Base-by-base conservation (phyloP, 1,140 invertebrate genomes). In the Drosophila malerkotliana region DNA sequence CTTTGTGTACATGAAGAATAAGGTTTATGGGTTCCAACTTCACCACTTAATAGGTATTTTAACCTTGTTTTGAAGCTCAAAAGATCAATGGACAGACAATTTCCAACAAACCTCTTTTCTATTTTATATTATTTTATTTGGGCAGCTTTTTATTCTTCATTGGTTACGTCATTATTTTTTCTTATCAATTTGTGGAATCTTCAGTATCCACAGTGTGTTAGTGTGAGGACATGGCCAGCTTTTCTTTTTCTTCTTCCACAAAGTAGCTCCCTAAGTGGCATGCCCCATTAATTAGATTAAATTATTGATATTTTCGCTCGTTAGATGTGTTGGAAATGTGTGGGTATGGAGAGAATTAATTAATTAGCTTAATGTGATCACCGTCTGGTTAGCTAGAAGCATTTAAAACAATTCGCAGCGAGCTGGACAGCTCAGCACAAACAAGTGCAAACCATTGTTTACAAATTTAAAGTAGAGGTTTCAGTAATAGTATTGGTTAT, bases 281-380 rank as follows among this genome's bases (percentile, higher is more conserved):
- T 4, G n/a, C 39, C 14, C 39, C 39, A 18, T 47, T 44, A 64
- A 51, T 54, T 54, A 18, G 2, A 45, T 24, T 39, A 54, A 49
- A 41, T 49, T 49, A 34, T 28, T 24, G 10, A 18, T 44, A 39
- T 62, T 55, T 58, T 52, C 45, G 44, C 45, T 48, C 45, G 52
- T 68, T 66, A 66, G 54, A 75, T 75, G 74, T 69, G 47, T 60
- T 63, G 58, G 58, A 78, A 75, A 71, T 78, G 66, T 67, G 54
- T 47, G 45, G 41, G 30, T 4, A n/a, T 3, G 34, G 48, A 49
- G 28, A 51, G n/a, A 85, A 74, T 84, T 39, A 77, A 77, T 85
- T 80, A 85, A 85, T 85, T 80, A 66, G 67, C 74, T 80, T 68
- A 85, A 80, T 80, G 73, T 66, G 54, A 45, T 52, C 26, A 39